These are phyloP conservation scores for Orthosia gothica DNA, from an alignment of 2,888 invertebrate species.

Conservation along the genomic window DNA sequence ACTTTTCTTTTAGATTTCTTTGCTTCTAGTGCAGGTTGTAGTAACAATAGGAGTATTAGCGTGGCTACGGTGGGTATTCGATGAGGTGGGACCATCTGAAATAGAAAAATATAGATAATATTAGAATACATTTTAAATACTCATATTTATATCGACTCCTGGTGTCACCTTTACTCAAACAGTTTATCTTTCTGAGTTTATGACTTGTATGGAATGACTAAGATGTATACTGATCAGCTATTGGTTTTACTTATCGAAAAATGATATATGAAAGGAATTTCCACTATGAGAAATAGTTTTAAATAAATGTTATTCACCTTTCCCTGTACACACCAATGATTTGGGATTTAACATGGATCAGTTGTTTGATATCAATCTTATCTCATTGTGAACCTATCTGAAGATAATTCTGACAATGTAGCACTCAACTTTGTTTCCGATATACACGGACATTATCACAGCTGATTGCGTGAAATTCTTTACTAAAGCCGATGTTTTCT, in stretches of 20 bases:
- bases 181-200: too few species aligned
- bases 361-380: conserved; percentile 66
- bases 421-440: conserved; percentile 73
- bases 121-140: too few species aligned
- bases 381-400: conserved; percentile 60
- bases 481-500: neutral
- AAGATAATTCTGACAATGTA: conserved; percentile 67
- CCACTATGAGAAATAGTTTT: neutral
- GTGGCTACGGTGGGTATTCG: conserved; percentile 64
- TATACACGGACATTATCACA: conserved; percentile 69
- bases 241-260: neutral
- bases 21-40: conserved; percentile 68
- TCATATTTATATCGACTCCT: too few species aligned
- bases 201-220: conserved; percentile 1
- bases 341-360: conserved; percentile 59
- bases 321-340: neutral
- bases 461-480: conserved; percentile 66
- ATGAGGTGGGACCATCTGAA: conserved; percentile 79
- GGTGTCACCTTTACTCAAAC: neutral
- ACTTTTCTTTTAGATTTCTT: conserved; percentile 61
- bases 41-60: conserved; percentile 70
- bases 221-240: neutral
- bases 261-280: neutral
- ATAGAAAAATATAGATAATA: conserved; percentile 41
- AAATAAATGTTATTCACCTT: neutral